Evolutionary conservation across 1,140 invertebrate species (phyloP).

Genomic region (Hyphantria cunea): DNA sequence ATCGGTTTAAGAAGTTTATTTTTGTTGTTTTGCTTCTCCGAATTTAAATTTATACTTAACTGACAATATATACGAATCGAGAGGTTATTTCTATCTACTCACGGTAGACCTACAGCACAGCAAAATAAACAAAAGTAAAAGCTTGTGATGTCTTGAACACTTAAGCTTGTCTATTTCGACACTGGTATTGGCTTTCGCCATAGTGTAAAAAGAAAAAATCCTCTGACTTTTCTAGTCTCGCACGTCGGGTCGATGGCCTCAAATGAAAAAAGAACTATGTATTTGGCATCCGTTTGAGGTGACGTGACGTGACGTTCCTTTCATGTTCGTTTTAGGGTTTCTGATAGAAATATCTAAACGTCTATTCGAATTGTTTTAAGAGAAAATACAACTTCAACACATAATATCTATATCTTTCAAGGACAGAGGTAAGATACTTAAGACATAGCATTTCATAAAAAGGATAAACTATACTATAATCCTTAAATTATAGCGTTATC

Average conservation of each 20-base stretch:
- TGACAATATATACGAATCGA: no score
- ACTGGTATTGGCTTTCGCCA: constrained; percentile 19
- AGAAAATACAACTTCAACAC: neutral
- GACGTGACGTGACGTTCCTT: constrained; percentile 24
- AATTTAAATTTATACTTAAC: no score
- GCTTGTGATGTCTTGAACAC: constrained; percentile 10
- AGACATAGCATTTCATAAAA: no score
- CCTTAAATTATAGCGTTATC: no score
- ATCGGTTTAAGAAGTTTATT: no score
- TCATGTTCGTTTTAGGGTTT: constrained; percentile 22
- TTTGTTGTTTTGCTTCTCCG: no score
- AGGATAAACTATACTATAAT: no score
- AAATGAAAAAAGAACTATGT: constrained; percentile 36
- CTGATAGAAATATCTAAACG: neutral
- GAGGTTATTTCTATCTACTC: no score
- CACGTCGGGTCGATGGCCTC: constrained; percentile 30
- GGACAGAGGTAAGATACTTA: no score
- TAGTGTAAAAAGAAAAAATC: constrained; percentile 23
- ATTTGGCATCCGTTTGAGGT: constrained; percentile 35
- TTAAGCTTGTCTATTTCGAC: constrained; percentile 17
- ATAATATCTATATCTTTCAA: no score
- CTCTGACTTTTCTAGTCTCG: constrained; percentile 27
- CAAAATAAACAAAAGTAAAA: neutral
- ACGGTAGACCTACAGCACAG: no score
- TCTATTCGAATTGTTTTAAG: neutral